Percentiles rank a stretch among this genome's conserved stretches.
phyloP scores from a whole-genome alignment of 2,113 vertebrate species.

The Campylomormyrus tamandua region DNA sequence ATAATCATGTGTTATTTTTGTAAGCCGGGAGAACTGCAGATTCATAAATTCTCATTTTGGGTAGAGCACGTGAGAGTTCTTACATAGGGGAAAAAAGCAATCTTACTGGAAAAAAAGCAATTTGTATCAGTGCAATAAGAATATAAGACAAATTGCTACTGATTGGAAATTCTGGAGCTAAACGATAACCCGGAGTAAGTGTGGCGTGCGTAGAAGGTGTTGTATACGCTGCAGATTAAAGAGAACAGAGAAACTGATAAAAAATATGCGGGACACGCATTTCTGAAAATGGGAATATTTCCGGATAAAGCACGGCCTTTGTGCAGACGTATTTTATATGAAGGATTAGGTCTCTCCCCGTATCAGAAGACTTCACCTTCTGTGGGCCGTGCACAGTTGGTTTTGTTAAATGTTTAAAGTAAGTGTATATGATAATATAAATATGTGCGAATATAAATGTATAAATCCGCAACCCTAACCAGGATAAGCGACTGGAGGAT shows the following conservation, averaged over 20 bases:
- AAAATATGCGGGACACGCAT: neutral
- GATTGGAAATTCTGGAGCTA: neutral
- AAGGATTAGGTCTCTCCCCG: neutral
- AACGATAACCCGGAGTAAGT: neutral
- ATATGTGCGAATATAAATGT: slow-evolving; percentile 47
- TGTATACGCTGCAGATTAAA: neutral
- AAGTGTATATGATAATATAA: slow-evolving; percentile 52
- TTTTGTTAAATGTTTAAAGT: slow-evolving; percentile 34
- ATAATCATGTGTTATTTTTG: slow-evolving; percentile 10
- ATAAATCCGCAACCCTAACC: neutral
- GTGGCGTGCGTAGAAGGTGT: neutral
- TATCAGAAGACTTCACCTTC: neutral
- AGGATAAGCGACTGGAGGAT: neutral
- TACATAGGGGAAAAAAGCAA: neutral
- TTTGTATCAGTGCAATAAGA: slow-evolving; percentile 5
- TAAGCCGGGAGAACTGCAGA: neutral
- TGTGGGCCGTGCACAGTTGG: slow-evolving; percentile 7
- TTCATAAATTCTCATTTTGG: neutral
- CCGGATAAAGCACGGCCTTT: neutral
- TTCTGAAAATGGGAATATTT: neutral
- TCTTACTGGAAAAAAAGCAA: neutral
- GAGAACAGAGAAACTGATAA: neutral
- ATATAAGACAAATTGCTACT: slow-evolving; percentile 4
- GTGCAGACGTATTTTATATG: neutral
- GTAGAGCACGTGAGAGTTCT: neutral